These are phyloP conservation scores for Pseudorectes ferrugineus DNA, from an alignment of 2,113 vertebrate species.

Conservation along the genomic window DNA sequence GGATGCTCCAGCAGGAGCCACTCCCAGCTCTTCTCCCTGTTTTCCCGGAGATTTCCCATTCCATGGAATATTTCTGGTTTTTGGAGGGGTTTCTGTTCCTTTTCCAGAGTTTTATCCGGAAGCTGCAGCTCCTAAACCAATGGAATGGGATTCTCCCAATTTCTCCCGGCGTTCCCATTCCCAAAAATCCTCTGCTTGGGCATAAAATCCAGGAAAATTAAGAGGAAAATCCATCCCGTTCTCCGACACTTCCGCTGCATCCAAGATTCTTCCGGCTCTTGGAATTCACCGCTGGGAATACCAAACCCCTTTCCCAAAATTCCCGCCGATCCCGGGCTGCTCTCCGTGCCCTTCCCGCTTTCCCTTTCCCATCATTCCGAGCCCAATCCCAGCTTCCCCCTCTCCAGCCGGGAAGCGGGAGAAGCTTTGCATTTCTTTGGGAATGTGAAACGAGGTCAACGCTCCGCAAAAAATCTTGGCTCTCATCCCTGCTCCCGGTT, in stretches of 20 bases:
- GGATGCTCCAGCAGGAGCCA: background rate
- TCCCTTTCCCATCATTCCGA: background rate
- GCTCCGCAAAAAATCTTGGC: constrained; percentile 15
- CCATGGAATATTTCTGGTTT: background rate
- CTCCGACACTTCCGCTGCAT: background rate
- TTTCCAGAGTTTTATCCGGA: background rate
- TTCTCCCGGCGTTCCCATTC: background rate
- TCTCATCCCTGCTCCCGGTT: background rate
- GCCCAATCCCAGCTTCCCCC: background rate
- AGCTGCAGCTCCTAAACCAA: background rate
- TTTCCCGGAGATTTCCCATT: background rate
- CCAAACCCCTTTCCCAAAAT: background rate
- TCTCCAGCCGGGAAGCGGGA: background rate
- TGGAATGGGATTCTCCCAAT: background rate
- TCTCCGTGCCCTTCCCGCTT: rapidly evolving
- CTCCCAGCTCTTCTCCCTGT: background rate
- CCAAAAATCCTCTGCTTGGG: background rate
- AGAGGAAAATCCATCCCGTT: background rate
- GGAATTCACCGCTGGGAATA: background rate
- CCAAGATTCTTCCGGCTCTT: background rate
- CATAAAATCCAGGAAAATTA: background rate
- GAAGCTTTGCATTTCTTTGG: background rate
- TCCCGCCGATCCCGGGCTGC: rapidly evolving
- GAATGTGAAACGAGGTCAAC: constrained; percentile 27
- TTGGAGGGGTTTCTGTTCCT: background rate